Base-by-base conservation (phyloP, 2,888 invertebrate species). In the Pterostichus niger region DNA sequence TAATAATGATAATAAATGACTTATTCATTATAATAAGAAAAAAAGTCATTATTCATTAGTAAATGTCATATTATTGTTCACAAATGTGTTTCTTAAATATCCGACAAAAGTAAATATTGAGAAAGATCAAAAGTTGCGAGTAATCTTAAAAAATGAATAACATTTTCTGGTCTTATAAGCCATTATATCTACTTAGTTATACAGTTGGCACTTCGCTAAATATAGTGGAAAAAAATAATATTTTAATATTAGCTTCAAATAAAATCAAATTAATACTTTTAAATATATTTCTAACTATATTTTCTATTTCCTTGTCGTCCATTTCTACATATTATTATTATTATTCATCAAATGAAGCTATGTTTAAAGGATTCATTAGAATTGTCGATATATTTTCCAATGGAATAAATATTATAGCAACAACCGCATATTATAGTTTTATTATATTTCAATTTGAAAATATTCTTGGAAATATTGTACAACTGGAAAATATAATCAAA, bases 111-210 rank as follows among this genome's bases (percentile, higher is more conserved):
- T 24, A 24, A 24, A 24, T 24, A 24, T 3, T 3, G 24, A 24
- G 3, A 24, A 24, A 1, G 24, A 24, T 24, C 1, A 24, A 24
- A 24, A 3, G 1, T 24, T 24, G 1, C 24, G 3, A 24, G 3
- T 24, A 24, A 1, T 24, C 24, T 24, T 24, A 24, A 56, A n/a
- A 56, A 56, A 56, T 56, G 54, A 17, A 56, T 15, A 56, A 56
- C 6, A 56, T 56, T 17, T 56, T 56, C 17, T 10, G 17, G 17
- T 9, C 17, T 3, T 56, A 56, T 17, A 56, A 15, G 15, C 54
- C 54, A 56, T 56, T 56, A 15, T 56, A 56, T n/a, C 17, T 56
- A 56, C 17, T 15, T 3, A 56, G 54, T 56, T 56, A 13, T 10
- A 15, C 6, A 17, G 2, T 56, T 15, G 54, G 54, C 0, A 56